These are phyloP conservation scores for Drosophila planitibia DNA, from an alignment of 2,888 invertebrate species.

Conservation along the genomic window DNA sequence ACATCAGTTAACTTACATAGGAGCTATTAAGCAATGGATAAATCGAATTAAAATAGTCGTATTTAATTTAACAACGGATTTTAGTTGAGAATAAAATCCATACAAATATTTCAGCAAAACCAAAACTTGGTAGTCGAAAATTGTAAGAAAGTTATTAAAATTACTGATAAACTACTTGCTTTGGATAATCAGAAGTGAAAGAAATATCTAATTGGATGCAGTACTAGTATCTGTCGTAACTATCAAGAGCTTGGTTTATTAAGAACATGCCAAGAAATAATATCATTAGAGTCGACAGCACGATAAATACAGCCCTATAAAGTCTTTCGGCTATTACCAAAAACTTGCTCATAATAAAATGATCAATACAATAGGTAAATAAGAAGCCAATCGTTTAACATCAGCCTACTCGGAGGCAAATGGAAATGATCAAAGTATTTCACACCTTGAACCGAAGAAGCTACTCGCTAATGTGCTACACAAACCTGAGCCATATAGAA, in stretches of 20 bases:
- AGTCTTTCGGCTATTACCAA: slow-evolving; percentile 18
- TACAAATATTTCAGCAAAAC: neutral
- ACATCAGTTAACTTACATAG: neutral
- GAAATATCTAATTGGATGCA: neutral
- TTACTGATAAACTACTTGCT: neutral
- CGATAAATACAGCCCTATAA: neutral
- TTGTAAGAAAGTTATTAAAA: neutral
- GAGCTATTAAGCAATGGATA: neutral
- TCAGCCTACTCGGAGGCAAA: slow-evolving; percentile 17
- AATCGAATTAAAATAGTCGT: neutral
- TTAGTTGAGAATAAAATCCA: neutral
- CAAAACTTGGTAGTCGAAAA: neutral
- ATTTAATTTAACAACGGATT: too few relatives aligned
- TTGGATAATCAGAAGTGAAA: neutral
- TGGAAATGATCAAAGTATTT: slow-evolving; percentile 73
- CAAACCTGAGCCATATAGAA: slow-evolving; percentile 24
- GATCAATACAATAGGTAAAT: slow-evolving; percentile 34
- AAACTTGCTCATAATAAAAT: slow-evolving; percentile 27
- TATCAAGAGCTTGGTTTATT: too few relatives aligned
- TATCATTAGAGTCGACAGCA: neutral
- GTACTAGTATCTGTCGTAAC: too few relatives aligned
- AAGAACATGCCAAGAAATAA: neutral
- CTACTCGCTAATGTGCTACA: slow-evolving; percentile 47
- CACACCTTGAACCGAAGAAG: slow-evolving; percentile 63
- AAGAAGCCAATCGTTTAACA: slow-evolving; percentile 51